phyloP scores from a whole-genome alignment of 2,113 vertebrate species.

The Psittacus erithacus region DNA sequence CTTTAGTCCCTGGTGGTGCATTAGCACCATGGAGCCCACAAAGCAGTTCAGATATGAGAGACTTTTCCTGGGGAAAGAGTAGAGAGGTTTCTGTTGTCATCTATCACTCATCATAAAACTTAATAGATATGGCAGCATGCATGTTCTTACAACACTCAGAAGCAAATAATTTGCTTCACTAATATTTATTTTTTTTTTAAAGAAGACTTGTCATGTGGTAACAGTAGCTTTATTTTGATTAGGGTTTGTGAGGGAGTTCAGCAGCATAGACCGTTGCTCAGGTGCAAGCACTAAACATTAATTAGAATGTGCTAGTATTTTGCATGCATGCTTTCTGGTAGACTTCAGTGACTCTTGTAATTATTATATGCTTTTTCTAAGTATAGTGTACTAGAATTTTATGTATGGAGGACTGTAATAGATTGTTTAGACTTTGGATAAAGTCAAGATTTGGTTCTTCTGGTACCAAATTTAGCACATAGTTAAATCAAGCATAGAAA shows the following conservation, averaged over 20 bases:
- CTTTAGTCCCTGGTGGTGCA: not conserved
- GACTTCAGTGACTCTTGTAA: not conserved
- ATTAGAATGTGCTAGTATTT: not conserved
- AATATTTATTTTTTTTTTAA: not conserved
- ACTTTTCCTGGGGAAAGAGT: not conserved
- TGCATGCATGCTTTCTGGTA: not conserved
- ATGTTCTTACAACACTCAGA: not conserved
- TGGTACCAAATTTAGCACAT: not conserved
- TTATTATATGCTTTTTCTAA: not conserved
- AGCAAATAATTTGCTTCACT: not conserved
- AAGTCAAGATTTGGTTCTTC: not conserved
- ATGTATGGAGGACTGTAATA: not conserved
- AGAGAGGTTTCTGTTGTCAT: not conserved
- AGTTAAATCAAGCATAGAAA: not conserved
- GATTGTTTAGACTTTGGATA: not conserved
- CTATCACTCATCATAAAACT: not conserved
- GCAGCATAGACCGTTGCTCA: not conserved
- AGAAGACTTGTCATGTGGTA: not conserved
- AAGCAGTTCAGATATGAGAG: not conserved
- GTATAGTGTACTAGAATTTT: not conserved
- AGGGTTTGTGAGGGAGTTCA: not conserved
- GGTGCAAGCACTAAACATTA: not conserved
- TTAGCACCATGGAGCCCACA: not conserved
- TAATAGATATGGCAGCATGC: fast-evolving
- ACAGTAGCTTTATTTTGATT: not conserved